Evolutionary conservation across 2,113 vertebrate genomes (phyloP).

Genomic region (Vanacampus margaritifer): DNA sequence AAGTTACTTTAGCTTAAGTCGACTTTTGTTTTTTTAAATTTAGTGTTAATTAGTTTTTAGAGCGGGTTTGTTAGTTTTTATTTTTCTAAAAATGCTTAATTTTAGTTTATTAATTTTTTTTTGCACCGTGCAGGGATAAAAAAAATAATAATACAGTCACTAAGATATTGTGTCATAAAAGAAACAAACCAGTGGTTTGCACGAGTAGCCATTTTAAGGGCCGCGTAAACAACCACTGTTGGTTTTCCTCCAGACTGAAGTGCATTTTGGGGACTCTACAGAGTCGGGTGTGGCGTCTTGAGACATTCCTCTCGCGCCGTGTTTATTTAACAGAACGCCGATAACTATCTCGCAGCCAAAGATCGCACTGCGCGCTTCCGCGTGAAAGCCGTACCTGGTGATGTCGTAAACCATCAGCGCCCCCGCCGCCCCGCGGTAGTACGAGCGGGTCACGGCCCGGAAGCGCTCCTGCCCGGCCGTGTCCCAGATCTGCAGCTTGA

Average conservation of each 20-base stretch:
- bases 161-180: no score
- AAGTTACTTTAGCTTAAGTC: no score
- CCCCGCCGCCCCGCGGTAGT: constrained; percentile 96
- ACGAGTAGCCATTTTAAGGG: neutral
- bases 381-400: constrained; percentile 78
- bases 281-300: neutral
- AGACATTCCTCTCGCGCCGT: constrained; percentile 27
- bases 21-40: no score
- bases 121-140: no score
- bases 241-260: neutral
- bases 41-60: no score
- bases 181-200: neutral
- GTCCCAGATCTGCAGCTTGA: constrained; percentile 99
- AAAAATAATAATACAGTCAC: no score
- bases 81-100: no score
- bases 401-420: constrained; percentile 99
- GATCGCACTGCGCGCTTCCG: no score
- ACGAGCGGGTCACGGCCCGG: constrained; percentile 96
- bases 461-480: constrained; percentile 98
- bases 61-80: no score
- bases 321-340: constrained; percentile 31
- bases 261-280: neutral
- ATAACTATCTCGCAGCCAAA: constrained; percentile 22
- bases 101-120: no score
- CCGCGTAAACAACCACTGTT: constrained; percentile 1